Conservation (phyloP, 2,888 invertebrate species). For the Euplexia lucipara region DNA sequence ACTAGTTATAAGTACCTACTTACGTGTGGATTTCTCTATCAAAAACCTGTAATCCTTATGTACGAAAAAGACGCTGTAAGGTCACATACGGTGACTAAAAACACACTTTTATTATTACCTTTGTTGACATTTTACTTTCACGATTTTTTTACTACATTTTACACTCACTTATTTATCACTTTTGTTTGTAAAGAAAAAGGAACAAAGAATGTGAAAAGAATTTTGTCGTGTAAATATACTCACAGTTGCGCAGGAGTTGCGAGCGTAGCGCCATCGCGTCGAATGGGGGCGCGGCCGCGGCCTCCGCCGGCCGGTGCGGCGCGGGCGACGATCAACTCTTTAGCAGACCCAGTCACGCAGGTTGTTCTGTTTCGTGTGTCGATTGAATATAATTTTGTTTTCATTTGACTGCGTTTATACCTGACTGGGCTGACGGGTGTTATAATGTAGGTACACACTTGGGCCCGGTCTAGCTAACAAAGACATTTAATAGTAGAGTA, state of each 20-base stretch:
- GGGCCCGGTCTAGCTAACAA: too few relatives aligned
- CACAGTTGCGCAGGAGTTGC: constrained; percentile 87
- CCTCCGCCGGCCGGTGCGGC: constrained; percentile 67
- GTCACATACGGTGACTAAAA: constrained; percentile 23
- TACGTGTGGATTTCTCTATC: constrained; percentile 2
- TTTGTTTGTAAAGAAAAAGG: background rate
- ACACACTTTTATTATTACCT: background rate
- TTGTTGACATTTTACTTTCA: constrained; percentile 8
- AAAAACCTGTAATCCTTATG: constrained; percentile 46
- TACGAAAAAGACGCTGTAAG: constrained; percentile 40
- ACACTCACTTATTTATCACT: background rate
- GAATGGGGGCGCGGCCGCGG: constrained; percentile 81
- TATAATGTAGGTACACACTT: background rate
- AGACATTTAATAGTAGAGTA: too few relatives aligned
- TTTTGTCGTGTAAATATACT: constrained; percentile 57
- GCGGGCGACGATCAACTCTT: constrained; percentile 66
- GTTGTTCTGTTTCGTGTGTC: constrained; percentile 74
- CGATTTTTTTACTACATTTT: background rate
- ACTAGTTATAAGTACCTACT: constrained; percentile 2
- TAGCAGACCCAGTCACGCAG: constrained; percentile 83
- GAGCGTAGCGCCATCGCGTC: constrained; percentile 85
- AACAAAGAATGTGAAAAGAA: background rate
- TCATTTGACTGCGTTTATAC: constrained; percentile 55
- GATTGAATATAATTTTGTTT: constrained; percentile 68
- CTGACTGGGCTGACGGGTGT: constrained; percentile 14